Conservation (phyloP, 2,888 invertebrate genomes). For the Pomacea canaliculata region DNA sequence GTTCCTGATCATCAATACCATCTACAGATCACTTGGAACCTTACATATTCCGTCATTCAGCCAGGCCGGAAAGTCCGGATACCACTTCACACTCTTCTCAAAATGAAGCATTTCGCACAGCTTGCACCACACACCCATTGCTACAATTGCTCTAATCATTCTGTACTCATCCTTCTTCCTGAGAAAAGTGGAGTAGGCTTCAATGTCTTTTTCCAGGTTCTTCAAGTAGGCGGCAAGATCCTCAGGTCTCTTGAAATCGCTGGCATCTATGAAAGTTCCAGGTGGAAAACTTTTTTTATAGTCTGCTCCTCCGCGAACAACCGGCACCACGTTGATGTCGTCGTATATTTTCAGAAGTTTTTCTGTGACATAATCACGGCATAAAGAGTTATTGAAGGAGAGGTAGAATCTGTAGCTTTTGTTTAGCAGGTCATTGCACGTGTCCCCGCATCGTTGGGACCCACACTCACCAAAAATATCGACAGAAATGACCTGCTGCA, state of each 20-base stretch:
- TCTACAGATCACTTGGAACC: not conserved
- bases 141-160: not conserved
- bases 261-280: slow-evolving; percentile 22
- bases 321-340: slow-evolving; percentile 24
- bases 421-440: slow-evolving; percentile 3
- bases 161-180: slow-evolving; percentile 7
- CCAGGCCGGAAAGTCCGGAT: slow-evolving; percentile 2
- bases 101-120: slow-evolving; percentile 5
- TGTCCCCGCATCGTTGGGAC: slow-evolving; percentile 8
- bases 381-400: slow-evolving; percentile 43
- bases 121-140: not conserved
- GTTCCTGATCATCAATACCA: not conserved
- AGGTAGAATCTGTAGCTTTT: slow-evolving; percentile 35
- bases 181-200: not conserved
- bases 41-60: not conserved
- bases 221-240: slow-evolving; percentile 18
- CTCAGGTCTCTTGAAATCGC: slow-evolving; percentile 21
- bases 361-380: slow-evolving; percentile 43
- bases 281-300: slow-evolving; percentile 23
- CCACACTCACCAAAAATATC: slow-evolving; percentile 47
- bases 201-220: not conserved
- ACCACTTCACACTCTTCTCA: not conserved
- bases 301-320: slow-evolving; percentile 28
- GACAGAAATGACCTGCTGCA: slow-evolving; percentile 38
- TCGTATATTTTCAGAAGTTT: slow-evolving; percentile 35